These are phyloP conservation scores for Hirtodrosophila histrioides DNA, from an alignment of 2,888 invertebrate species.

Conservation along the genomic window DNA sequence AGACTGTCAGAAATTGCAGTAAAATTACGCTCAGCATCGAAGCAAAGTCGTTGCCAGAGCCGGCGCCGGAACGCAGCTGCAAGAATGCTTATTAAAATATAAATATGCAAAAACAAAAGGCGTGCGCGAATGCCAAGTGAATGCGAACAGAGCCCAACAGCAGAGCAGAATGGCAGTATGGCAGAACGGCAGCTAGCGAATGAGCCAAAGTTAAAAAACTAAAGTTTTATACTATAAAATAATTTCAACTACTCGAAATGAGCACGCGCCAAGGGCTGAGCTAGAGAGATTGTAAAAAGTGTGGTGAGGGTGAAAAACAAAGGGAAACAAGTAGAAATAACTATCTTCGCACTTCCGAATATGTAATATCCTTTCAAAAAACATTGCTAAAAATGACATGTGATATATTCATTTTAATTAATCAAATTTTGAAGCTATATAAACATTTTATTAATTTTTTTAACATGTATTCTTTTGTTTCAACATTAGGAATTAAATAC, in stretches of 20 bases:
- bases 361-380: constrained; percentile 1
- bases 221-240: constrained; percentile 80
- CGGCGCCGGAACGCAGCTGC: constrained; percentile 73
- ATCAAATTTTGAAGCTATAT: too few species aligned
- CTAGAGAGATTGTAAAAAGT: constrained; percentile 3
- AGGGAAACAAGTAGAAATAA: constrained; percentile 7
- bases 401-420: too few species aligned
- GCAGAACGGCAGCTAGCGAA: constrained; percentile 15
- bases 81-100: constrained; percentile 79
- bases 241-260: constrained; percentile 77
- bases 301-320: constrained; percentile 19
- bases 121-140: constrained; percentile 47
- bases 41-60: background rate
- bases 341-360: background rate
- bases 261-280: constrained; percentile 64
- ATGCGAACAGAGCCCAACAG: constrained; percentile 25
- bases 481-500: too few species aligned
- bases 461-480: too few species aligned
- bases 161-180: constrained; percentile 10
- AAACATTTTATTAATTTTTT: too few species aligned
- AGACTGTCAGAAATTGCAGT: constrained; percentile 80
- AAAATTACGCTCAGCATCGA: constrained; percentile 66
- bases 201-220: constrained; percentile 73
- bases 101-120: constrained; percentile 69
- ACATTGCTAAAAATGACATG: too few species aligned